Evolutionary conservation across 2,113 vertebrate genomes (phyloP).

Genomic region (Thomomys bottae): DNA sequence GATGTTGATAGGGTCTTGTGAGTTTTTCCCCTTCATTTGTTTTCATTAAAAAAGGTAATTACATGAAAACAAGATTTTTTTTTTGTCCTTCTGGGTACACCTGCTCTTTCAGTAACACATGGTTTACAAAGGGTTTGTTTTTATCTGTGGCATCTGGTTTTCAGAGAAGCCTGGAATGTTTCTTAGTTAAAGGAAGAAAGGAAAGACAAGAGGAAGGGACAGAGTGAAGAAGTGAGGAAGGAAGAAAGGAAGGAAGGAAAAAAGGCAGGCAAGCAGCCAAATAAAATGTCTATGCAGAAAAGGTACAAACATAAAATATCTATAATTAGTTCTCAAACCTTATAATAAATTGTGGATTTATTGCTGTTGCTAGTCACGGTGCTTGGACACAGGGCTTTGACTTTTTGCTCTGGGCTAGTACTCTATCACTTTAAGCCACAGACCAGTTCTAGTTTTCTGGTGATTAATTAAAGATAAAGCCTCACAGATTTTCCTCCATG

Average conservation of each 20-base stretch:
- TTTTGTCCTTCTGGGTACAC: neutral
- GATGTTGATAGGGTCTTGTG: conserved; percentile 42
- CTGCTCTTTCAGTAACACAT: conserved; percentile 65
- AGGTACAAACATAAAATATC: neutral
- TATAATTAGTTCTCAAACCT: neutral
- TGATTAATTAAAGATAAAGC: too few species aligned
- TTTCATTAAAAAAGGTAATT: conserved; percentile 71
- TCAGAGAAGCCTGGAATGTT: neutral
- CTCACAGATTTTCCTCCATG: too few species aligned
- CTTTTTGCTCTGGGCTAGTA: too few species aligned
- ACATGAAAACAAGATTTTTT: conserved; percentile 61
- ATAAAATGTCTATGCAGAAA: conserved; percentile 7
- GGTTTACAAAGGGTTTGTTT: conserved; percentile 37
- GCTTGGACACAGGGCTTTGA: too few species aligned
- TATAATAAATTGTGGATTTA: neutral
- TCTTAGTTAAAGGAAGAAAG: neutral
- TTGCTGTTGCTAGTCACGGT: too few species aligned
- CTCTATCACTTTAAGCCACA: too few species aligned
- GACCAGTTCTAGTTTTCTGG: neutral
- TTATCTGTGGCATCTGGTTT: conserved; percentile 49
- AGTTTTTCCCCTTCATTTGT: conserved; percentile 70
- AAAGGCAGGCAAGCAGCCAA: neutral
- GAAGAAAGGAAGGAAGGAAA: too few species aligned
- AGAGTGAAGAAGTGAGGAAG: too few species aligned
- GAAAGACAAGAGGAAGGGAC: neutral